These are phyloP conservation scores for Macrotus californicus DNA, from an alignment of 2,113 vertebrate genomes.

Conservation along the genomic window DNA sequence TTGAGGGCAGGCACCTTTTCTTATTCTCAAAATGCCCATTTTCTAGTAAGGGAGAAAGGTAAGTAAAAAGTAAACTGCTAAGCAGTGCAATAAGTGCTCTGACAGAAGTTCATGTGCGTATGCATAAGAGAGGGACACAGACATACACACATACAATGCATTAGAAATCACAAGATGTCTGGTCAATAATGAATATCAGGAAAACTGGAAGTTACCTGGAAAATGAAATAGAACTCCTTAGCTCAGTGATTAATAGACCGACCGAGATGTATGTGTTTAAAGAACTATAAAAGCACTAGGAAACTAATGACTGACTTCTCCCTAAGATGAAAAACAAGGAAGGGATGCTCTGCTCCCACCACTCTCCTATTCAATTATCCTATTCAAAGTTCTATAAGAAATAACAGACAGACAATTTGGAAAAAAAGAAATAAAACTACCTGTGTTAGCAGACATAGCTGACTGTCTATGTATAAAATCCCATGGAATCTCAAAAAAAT, in stretches of 20 bases:
- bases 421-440: background rate
- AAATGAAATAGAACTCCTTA: background rate
- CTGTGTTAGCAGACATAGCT: background rate
- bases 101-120: background rate
- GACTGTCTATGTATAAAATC: background rate
- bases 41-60: background rate
- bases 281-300: background rate
- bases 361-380: background rate
- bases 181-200: background rate
- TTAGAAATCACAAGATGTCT: background rate
- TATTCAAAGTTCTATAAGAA: background rate
- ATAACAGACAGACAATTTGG: background rate
- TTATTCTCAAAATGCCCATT: background rate
- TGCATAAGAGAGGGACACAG: background rate
- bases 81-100: background rate
- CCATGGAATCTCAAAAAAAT: background rate
- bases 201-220: background rate
- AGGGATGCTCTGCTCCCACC: background rate
- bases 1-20: background rate
- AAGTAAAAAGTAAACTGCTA: background rate
- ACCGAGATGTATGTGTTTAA: background rate
- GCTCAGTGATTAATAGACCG: background rate
- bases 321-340: background rate
- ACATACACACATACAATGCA: background rate
- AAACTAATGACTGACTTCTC: background rate